These are phyloP conservation scores for Lophura nycthemera DNA, from an alignment of 2,113 vertebrate species.

Conservation along the genomic window DNA sequence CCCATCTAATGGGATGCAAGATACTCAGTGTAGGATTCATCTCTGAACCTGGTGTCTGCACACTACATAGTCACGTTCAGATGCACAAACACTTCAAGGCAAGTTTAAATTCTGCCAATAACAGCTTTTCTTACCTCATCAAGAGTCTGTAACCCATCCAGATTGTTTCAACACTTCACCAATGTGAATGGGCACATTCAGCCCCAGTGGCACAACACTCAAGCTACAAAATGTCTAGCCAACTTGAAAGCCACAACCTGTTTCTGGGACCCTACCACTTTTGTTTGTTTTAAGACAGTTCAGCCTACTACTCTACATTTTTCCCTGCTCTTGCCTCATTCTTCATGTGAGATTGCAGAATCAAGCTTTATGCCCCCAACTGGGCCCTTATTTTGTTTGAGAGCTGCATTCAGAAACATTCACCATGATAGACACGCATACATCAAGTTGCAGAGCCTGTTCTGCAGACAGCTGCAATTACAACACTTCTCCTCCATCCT, in stretches of 20 bases:
- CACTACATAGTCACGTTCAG: accelerated
- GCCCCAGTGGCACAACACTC: too few species aligned
- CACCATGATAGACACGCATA: accelerated
- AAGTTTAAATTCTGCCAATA: neutral
- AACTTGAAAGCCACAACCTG: neutral
- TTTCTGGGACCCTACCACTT: neutral
- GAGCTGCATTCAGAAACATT: neutral
- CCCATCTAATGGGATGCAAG: neutral
- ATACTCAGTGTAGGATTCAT: neutral
- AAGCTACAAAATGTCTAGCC: accelerated
- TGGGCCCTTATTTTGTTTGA: neutral
- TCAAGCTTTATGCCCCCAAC: neutral
- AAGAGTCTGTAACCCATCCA: neutral
- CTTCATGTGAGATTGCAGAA: neutral
- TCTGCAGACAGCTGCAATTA: neutral
- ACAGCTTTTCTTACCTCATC: neutral
- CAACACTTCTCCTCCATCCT: neutral
- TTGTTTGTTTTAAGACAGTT: neutral
- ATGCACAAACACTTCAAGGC: neutral
- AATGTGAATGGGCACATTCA: too few species aligned
- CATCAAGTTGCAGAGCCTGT: neutral
- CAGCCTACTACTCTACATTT: neutral
- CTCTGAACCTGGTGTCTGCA: neutral
- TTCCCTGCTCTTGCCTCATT: neutral
- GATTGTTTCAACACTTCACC: neutral